Evolutionary conservation across 1,140 invertebrate genomes (phyloP).

Genomic region (Trichonephila inaurata): DNA sequence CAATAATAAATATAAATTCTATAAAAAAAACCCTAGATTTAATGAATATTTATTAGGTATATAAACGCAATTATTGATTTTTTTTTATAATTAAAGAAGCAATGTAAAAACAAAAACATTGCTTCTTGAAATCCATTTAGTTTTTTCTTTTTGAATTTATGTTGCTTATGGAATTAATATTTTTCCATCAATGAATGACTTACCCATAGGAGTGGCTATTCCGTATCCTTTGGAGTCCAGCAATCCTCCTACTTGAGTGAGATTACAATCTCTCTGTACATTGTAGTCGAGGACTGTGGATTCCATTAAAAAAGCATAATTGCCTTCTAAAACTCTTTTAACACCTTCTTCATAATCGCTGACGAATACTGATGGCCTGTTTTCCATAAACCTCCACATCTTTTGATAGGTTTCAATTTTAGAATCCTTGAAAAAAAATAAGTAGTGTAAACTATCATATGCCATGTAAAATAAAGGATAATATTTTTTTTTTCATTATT

Average conservation of each 20-base stretch:
- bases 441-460: too few species aligned
- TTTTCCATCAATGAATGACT: slow-evolving; percentile 33
- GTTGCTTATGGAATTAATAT: too few species aligned
- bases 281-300: slow-evolving; percentile 98
- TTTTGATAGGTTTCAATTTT: slow-evolving; percentile 97
- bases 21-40: too few species aligned
- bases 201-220: slow-evolving; percentile 83
- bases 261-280: slow-evolving; percentile 97
- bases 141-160: too few species aligned
- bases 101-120: too few species aligned
- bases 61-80: too few species aligned
- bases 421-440: slow-evolving; percentile 86
- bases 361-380: slow-evolving; percentile 91
- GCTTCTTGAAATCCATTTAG: too few species aligned
- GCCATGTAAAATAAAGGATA: too few species aligned
- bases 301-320: slow-evolving; percentile 99
- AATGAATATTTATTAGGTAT: too few species aligned
- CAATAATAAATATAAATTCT: too few species aligned
- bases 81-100: too few species aligned
- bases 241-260: slow-evolving; percentile 98
- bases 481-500: too few species aligned
- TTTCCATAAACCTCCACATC: slow-evolving; percentile 98
- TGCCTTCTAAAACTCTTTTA: slow-evolving; percentile 90
- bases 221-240: slow-evolving; percentile 93
- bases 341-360: slow-evolving; percentile 94